These are phyloP conservation scores for Volucella inanis DNA, from an alignment of 2,888 invertebrate species.

Conservation along the genomic window DNA sequence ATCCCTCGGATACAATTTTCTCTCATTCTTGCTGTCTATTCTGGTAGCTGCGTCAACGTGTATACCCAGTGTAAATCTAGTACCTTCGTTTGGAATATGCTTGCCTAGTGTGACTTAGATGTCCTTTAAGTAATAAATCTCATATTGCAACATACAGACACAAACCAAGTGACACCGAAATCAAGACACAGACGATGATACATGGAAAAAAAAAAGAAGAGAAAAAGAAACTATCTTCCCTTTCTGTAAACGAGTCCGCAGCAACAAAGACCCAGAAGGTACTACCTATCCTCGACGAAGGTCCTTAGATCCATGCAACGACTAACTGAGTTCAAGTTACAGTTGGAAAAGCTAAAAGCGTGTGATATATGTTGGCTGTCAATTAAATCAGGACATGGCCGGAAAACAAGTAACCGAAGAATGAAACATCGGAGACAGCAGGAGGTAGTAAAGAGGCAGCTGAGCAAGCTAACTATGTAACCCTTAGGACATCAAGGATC, in stretches of 20 bases:
- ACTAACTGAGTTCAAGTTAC: conserved; percentile 52
- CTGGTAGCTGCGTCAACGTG: not conserved
- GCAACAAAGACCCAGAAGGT: conserved; percentile 13
- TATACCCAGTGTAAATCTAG: conserved; percentile 9
- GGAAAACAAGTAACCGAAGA: conserved; percentile 47
- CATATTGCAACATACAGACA: conserved; percentile 54
- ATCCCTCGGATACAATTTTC: conserved; percentile 25
- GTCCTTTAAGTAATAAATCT: conserved; percentile 67
- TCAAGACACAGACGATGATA: not conserved
- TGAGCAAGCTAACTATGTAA: conserved; percentile 26
- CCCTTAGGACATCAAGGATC: conserved; percentile 22
- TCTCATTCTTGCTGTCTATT: conserved; percentile 7
- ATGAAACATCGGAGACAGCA: not conserved
- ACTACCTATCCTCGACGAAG: conserved; percentile 11
- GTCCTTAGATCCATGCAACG: not conserved
- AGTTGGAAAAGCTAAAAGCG: conserved; percentile 61
- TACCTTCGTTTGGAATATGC: conserved; percentile 42
- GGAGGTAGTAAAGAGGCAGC: conserved; percentile 1
- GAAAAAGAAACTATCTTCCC: not conserved
- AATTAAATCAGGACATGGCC: conserved; percentile 82
- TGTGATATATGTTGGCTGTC: conserved; percentile 78
- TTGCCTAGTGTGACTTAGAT: conserved; percentile 52
- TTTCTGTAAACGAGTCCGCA: conserved; percentile 17
- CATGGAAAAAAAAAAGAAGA: not conserved
- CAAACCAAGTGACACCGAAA: conserved; percentile 1